These are phyloP conservation scores for Cylindroiulus punctatus DNA, from an alignment of 2,888 invertebrate genomes.

Conservation along the genomic window DNA sequence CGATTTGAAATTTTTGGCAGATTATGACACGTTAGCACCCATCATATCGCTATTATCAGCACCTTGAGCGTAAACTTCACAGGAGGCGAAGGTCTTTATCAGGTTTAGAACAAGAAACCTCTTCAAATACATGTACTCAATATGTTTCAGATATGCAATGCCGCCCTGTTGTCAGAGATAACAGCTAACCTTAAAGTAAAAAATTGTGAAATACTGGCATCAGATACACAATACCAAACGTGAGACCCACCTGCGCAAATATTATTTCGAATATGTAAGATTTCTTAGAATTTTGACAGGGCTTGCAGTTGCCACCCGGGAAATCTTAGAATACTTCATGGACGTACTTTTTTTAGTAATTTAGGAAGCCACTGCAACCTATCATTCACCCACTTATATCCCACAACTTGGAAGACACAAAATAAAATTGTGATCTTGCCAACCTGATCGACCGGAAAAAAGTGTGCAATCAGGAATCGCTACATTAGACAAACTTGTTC, in stretches of 20 bases:
- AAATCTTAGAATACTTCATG: no score
- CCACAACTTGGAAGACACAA: no score
- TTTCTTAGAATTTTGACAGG: neutral
- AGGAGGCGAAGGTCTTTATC: neutral
- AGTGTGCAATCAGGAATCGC: neutral
- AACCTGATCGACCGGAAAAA: neutral
- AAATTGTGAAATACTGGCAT: neutral
- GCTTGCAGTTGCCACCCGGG: no score
- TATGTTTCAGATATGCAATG: neutral
- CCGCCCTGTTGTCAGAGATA: neutral
- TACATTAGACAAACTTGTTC: neutral
- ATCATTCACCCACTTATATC: no score
- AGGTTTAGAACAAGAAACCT: neutral
- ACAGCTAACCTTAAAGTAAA: neutral
- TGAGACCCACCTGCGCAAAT: neutral
- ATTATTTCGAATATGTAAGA: neutral
- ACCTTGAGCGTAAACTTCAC: neutral
- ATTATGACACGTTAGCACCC: neutral
- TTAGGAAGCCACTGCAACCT: no score
- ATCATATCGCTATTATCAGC: constrained; percentile 11
- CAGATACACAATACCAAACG: neutral
- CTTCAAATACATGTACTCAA: constrained; percentile 2
- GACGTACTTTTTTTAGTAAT: no score
- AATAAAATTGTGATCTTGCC: no score
- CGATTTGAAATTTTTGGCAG: neutral